Evolutionary conservation across 2,888 invertebrate genomes (phyloP), one percentile per base, ranked within the genome.

Genomic region (Sclerodermus sp.): DNA sequence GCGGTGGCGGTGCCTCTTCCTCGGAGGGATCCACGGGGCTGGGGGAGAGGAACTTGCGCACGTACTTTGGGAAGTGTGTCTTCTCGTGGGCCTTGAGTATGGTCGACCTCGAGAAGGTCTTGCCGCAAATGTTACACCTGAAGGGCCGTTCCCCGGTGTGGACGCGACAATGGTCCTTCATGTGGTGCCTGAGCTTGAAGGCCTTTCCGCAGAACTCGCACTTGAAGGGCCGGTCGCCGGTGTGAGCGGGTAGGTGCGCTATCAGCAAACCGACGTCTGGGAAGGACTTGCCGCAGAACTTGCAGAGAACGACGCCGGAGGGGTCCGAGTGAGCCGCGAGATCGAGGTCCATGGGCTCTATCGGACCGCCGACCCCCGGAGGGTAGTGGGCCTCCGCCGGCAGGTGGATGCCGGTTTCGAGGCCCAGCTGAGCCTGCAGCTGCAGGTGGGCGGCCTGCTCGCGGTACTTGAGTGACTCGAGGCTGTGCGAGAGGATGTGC

Each of bases 161-260:
- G 58, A 93, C 93, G 73, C 93, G 87, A 82, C 92, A 93, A 79
- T 93, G 93, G 82, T 93, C 93, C 81, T 93, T 93, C 93, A 93
- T 93, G 82, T 93, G 93, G 79, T 93, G 93, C 58, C 93, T 85
- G 74, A 93, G 82, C 79, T 93, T 93, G 83, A 93, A 93, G 67
- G 93, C 93, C 81, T 93, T 93, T 60, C 93, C 93, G 81, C 93
- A 93, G 82, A 92, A 93, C 80, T 93, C 93, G 83, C 93, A 93
- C 82, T 92, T 93, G 81, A 93, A 93, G 52, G 93, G 93, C 73
- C 93, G 83, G 76, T 93, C 93, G 62, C 93, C 93, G 51, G 93
- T 93, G 79, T 93, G 93, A 60, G 90, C 91, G 54, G 92, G 92
- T 75, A 93, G 83, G 79, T 93, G 93, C 64, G 90, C 87, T 78